phyloP scores from a whole-genome alignment of 2,888 invertebrate genomes.

The Molanna angustata region DNA sequence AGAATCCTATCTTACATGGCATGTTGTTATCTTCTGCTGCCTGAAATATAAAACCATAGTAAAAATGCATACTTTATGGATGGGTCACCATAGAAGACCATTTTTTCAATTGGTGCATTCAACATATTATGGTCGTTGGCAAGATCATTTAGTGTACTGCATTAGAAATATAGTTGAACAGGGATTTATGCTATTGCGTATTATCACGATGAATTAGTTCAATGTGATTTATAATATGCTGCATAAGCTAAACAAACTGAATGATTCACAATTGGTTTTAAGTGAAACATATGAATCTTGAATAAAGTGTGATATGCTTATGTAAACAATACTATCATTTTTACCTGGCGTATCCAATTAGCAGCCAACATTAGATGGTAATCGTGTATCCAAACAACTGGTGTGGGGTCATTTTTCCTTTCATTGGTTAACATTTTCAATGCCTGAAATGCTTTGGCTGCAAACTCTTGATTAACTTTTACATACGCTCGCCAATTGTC shows the following conservation, averaged over 20 bases:
- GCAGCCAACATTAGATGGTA: conserved; percentile 92
- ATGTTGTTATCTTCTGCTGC: conserved; percentile 74
- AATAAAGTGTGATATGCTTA: neutral
- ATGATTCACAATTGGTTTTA: no score
- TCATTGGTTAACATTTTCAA: conserved; percentile 54
- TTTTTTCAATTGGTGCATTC: no score
- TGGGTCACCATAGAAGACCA: no score
- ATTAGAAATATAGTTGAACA: no score
- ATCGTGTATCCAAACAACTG: conserved; percentile 92
- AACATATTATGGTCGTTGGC: no score
- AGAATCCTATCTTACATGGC: conserved; percentile 82
- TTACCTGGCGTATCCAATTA: conserved; percentile 81
- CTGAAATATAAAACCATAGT: conserved; percentile 45
- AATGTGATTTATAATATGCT: no score
- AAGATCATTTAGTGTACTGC: no score
- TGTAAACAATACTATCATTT: neutral
- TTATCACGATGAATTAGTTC: no score
- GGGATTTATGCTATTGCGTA: no score
- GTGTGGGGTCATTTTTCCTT: conserved; percentile 52
- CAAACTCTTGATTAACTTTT: conserved; percentile 78
- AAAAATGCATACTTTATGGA: no score
- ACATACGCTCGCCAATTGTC: conserved; percentile 83
- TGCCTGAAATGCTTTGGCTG: conserved; percentile 72
- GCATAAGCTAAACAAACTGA: no score
- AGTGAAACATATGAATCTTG: no score